A percentile compares a stretch with the other conserved stretches of the same genome.
phyloP scores from a whole-genome alignment of 1,140 invertebrate species.

The Sipha flava region DNA sequence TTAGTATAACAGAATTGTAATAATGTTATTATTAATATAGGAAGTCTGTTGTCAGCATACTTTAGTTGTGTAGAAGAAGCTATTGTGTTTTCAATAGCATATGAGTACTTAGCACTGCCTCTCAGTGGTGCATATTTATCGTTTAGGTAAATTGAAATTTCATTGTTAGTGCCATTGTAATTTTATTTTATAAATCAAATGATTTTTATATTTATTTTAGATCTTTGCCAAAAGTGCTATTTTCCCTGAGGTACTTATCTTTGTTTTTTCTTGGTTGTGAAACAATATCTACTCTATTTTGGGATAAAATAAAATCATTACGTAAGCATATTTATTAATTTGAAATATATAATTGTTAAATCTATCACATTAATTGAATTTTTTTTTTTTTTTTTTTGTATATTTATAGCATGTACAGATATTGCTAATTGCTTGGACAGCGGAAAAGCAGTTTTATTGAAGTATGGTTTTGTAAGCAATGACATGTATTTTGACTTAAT shows the following conservation, averaged over 20 bases:
- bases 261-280: conserved; percentile 62
- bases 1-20: not conserved
- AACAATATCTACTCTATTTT: conserved; percentile 57
- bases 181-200: not conserved
- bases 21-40: conserved; percentile 40
- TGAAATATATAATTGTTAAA: not conserved
- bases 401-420: conserved; percentile 1
- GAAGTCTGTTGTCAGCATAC: conserved; percentile 54
- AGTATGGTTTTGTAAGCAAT: not conserved
- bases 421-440: conserved; percentile 1
- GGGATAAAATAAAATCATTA: conserved; percentile 54
- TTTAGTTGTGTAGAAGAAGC: conserved; percentile 55
- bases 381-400: not conserved
- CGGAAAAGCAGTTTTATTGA: not conserved
- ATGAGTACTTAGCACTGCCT: conserved; percentile 54
- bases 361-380: no score
- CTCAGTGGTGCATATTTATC: conserved; percentile 58
- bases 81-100: conserved; percentile 53
- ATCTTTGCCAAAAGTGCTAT: conserved; percentile 47
- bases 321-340: conserved; percentile 42
- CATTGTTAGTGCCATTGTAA: not conserved
- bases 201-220: conserved; percentile 35
- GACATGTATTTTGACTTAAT: not conserved
- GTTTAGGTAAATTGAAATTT: conserved; percentile 43
- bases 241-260: conserved; percentile 53